Conservation (phyloP, 2,113 vertebrate species). For the Tringa solitaria region DNA sequence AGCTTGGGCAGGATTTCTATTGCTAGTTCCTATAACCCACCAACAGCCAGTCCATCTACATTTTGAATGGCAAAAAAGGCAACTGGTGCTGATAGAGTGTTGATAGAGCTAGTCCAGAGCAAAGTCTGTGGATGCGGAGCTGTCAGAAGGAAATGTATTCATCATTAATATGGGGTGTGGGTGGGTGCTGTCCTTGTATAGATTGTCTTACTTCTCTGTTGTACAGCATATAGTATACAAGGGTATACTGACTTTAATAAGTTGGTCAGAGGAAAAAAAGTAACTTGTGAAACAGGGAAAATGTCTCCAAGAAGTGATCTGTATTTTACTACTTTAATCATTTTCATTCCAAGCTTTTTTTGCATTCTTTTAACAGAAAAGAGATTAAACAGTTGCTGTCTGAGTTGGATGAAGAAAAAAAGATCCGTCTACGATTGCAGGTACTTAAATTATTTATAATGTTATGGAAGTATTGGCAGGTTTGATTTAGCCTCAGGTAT, state of each 20-base stretch:
- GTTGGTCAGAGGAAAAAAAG: neutral
- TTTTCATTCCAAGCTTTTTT: neutral
- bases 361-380: slow-evolving; percentile 79
- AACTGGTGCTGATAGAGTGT: neutral
- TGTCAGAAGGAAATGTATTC: neutral
- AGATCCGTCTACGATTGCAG: slow-evolving; percentile 91
- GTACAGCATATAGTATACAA: neutral
- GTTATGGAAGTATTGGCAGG: neutral
- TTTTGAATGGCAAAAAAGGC: neutral
- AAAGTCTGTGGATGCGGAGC: neutral
- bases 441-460: slow-evolving; percentile 60
- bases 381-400: slow-evolving; percentile 93
- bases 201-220: neutral
- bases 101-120: neutral
- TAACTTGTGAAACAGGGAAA: neutral
- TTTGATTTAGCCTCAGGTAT: neutral
- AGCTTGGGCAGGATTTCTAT: neutral
- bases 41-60: neutral
- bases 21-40: neutral
- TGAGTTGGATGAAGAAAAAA: slow-evolving; percentile 95
- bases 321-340: neutral
- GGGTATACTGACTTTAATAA: neutral
- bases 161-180: neutral
- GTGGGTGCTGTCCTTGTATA: neutral
- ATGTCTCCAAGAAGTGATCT: neutral